A percentile compares a stretch with the other conserved stretches of the same genome.
Evolutionary conservation across 2,888 invertebrate genomes (phyloP).

Genomic region (Chouioia cunea): DNA sequence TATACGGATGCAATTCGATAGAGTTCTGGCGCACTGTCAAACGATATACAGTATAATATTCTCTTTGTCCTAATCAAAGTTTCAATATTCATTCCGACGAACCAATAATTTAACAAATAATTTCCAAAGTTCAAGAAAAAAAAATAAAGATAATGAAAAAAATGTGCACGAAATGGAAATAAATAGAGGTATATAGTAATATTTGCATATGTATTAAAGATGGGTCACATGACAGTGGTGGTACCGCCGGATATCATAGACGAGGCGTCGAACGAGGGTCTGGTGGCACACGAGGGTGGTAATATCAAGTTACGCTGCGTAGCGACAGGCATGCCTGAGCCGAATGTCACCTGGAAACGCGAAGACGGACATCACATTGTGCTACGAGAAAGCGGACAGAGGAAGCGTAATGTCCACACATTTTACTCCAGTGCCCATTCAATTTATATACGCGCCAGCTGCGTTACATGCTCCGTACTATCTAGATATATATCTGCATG

Average conservation of each 20-base stretch:
- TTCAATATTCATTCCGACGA: not conserved
- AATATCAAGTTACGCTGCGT: constrained; percentile 82
- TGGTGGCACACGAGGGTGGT: constrained; percentile 85
- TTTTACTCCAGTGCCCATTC: not conserved
- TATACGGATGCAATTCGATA: too few relatives aligned
- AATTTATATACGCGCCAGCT: not conserved
- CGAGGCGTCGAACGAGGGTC: constrained; percentile 78
- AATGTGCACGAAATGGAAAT: not conserved
- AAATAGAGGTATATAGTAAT: too few relatives aligned
- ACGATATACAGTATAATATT: too few relatives aligned
- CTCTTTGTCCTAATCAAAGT: not conserved
- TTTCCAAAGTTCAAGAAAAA: too few relatives aligned
- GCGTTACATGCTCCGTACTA: too few relatives aligned
- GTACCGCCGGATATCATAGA: constrained; percentile 89
- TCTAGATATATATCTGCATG: too few relatives aligned
- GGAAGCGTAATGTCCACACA: constrained; percentile 57
- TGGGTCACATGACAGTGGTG: constrained; percentile 88
- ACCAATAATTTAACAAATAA: too few relatives aligned
- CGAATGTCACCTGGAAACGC: constrained; percentile 83
- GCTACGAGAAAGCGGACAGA: constrained; percentile 75
- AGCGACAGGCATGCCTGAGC: constrained; percentile 85
- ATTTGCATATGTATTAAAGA: constrained; percentile 70
- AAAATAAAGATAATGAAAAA: not conserved
- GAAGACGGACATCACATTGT: constrained; percentile 83
- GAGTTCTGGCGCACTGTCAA: too few relatives aligned